A percentile compares a stretch with the other conserved stretches of the same genome.
Conservation (phyloP, 1,140 invertebrate genomes). For the Drosophila nebulosa region DNA sequence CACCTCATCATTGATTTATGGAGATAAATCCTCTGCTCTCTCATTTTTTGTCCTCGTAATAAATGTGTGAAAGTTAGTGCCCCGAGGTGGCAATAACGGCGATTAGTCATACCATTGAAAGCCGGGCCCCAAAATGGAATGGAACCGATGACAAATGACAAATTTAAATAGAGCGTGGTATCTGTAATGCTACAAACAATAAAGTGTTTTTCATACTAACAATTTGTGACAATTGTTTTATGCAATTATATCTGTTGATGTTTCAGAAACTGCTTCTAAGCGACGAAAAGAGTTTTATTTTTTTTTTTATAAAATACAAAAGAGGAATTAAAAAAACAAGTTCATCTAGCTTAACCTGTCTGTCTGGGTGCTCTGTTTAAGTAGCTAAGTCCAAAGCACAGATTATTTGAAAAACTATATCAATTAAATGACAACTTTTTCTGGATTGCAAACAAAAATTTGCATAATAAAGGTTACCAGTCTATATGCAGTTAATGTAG, state of each 20-base stretch:
- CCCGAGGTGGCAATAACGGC: slow-evolving; percentile 12
- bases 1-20: slow-evolving; percentile 22
- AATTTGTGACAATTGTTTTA: too few relatives aligned
- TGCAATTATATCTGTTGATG: too few relatives aligned
- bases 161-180: slow-evolving; percentile 26
- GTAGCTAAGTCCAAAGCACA: neutral
- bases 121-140: neutral
- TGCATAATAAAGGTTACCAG: too few relatives aligned
- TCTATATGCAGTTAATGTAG: too few relatives aligned
- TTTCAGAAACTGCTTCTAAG: too few relatives aligned
- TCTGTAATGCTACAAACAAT: too few relatives aligned
- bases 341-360: neutral
- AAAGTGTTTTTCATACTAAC: neutral
- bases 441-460: too few relatives aligned
- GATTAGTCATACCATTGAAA: slow-evolving; percentile 35
- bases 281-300: too few relatives aligned
- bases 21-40: slow-evolving; percentile 13
- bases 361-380: neutral
- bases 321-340: neutral
- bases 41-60: neutral
- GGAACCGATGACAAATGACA: slow-evolving; percentile 5
- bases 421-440: neutral
- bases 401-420: neutral
- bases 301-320: too few relatives aligned
- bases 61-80: slow-evolving; percentile 12